Evolutionary conservation across 2,888 invertebrate genomes (phyloP).

Genomic region (Dryadula phaetusa): DNA sequence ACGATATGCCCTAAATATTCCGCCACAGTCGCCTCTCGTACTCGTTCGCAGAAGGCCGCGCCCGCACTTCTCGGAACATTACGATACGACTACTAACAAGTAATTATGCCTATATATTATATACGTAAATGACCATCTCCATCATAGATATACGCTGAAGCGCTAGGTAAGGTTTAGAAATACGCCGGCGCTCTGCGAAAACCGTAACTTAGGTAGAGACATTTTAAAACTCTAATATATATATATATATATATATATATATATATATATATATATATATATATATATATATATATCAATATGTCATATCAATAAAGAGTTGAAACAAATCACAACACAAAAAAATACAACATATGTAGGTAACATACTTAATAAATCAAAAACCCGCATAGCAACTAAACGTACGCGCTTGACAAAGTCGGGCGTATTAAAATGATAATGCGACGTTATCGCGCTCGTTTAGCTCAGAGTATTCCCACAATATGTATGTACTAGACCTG

Average conservation of each 20-base stretch:
- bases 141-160: neutral
- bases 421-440: conserved; percentile 30
- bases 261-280: no score
- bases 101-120: conserved; percentile 6
- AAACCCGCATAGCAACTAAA: neutral
- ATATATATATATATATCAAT: no score
- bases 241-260: no score
- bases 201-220: neutral
- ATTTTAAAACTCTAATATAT: no score
- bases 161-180: neutral
- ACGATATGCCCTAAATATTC: neutral
- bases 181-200: neutral
- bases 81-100: conserved; percentile 16
- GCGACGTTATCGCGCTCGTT: conserved; percentile 35
- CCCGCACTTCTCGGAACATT: conserved; percentile 39
- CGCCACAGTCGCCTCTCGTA: conserved; percentile 5
- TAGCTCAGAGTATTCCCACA: conserved; percentile 5
- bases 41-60: conserved; percentile 29
- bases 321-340: neutral
- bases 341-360: neutral
- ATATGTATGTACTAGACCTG: no score
- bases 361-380: neutral
- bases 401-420: neutral
- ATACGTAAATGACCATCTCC: conserved; percentile 11
- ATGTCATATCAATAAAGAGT: no score